Percentiles rank a stretch among this genome's conserved stretches.
These are phyloP conservation scores for Byasa hedistus DNA, from an alignment of 2,888 invertebrate species.

Conservation along the genomic window DNA sequence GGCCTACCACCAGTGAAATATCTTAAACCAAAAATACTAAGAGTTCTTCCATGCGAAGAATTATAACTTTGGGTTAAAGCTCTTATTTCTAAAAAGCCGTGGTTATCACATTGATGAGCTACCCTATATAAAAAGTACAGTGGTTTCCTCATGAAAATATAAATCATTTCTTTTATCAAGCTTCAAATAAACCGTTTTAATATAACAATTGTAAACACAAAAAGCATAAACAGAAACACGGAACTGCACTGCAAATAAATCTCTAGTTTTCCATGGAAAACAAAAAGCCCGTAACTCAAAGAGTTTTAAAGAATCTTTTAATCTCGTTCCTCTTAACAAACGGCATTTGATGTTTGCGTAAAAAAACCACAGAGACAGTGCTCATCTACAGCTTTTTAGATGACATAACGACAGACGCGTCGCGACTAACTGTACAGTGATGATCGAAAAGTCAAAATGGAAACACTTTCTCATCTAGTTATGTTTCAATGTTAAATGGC, in stretches of 20 bases:
- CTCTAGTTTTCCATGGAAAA: neutral
- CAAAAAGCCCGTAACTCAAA: slow-evolving; percentile 16
- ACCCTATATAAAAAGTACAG: too few relatives aligned
- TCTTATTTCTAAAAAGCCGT: too few relatives aligned
- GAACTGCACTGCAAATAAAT: neutral
- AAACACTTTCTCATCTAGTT: too few relatives aligned
- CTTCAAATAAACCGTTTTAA: too few relatives aligned
- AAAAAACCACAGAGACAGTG: slow-evolving; percentile 11
- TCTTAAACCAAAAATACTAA: too few relatives aligned
- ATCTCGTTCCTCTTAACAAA: slow-evolving; percentile 22
- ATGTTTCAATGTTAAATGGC: too few relatives aligned
- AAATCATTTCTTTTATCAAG: too few relatives aligned
- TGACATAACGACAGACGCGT: neutral
- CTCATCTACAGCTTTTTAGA: neutral
- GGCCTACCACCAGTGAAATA: too few relatives aligned
- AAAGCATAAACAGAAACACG: neutral
- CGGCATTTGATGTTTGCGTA: slow-evolving; percentile 14
- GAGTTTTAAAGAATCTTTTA: slow-evolving; percentile 25
- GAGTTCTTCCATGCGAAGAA: too few relatives aligned
- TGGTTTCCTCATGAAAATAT: too few relatives aligned
- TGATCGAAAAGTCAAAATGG: neutral
- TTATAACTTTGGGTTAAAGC: too few relatives aligned
- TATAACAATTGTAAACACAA: neutral
- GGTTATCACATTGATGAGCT: too few relatives aligned
- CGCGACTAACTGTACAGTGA: neutral